Evolutionary conservation across 2,797 vertebrate species (phyloP), one percentile per base, ranked within the genome.

Genomic region (Poliocrania exsul): DNA sequence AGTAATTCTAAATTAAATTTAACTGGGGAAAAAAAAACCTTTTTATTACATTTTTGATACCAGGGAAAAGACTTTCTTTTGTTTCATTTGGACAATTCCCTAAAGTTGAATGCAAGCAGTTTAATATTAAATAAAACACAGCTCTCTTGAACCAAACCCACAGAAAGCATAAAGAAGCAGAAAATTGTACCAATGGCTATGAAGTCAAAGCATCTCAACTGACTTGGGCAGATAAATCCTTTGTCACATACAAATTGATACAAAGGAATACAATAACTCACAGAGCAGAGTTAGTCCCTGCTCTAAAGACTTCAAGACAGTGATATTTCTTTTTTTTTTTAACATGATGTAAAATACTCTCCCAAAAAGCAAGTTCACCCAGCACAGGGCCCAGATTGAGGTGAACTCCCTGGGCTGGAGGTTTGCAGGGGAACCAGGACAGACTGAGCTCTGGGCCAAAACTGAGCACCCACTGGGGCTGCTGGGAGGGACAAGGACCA

Each of bases 21-120:
- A 90, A 80, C 44, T 17, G 38, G 13, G 64, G 5, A 54, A 81
- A 73, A 90, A 31, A 0, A 24, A 7, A 2, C 14, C 13, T 85
- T 93, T 70, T 90, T 62, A 92, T 86, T 93, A 70, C 62, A 47
- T 57, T 95, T 86, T 82, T 44, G n/a, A 65, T 67, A 82, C 13
- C 38, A 73, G 16, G 21, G 29, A 78, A 93, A 92, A 86, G 19
- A 81, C 51, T 80, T 60, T 56, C 51, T 47, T 90, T 29, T 38
- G 19, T 67, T 95, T 86, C 65, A 70, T 66, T 80, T 71, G 23
- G 21, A 20, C 53, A 92, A 80, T 40, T 81, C 67, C 74, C 71
- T 66, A 3, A 75, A 92, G 64, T 61, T 94, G 74, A 86, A 35
- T 50, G 33, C 80, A 85, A 90, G 66, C 20, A 62, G 35, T 65